phyloP scores from a whole-genome alignment of 2,113 vertebrate genomes.

The Lepisosteus osseus region DNA sequence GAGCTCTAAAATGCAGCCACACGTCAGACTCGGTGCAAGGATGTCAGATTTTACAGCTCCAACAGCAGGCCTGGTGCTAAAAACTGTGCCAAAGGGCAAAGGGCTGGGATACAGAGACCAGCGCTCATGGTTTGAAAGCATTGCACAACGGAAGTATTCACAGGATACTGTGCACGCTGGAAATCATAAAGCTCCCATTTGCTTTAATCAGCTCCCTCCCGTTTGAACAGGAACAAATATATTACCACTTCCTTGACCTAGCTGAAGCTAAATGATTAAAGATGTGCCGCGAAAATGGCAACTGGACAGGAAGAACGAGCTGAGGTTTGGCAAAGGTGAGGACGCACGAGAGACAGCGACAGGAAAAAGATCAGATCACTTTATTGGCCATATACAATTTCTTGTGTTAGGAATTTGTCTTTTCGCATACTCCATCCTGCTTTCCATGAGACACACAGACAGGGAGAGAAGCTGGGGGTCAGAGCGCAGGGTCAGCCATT shows the following conservation, averaged over 20 bases:
- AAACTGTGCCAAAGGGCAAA: neutral
- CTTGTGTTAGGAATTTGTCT: too few species aligned
- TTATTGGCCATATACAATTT: too few species aligned
- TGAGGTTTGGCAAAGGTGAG: conserved; percentile 11
- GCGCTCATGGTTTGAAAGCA: neutral
- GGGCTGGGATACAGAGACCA: neutral
- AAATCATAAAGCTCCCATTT: neutral
- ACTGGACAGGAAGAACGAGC: conserved; percentile 31
- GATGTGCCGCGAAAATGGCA: conserved; percentile 53
- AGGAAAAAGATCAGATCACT: too few species aligned
- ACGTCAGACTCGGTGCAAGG: too few species aligned
- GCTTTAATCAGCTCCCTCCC: conserved; percentile 2
- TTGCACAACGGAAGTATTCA: neutral
- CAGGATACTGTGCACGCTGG: neutral
- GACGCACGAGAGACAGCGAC: too few species aligned
- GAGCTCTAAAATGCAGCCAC: too few species aligned
- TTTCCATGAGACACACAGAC: too few species aligned
- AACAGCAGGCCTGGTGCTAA: too few species aligned
- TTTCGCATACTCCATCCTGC: too few species aligned
- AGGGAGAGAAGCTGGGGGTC: too few species aligned
- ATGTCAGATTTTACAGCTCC: too few species aligned
- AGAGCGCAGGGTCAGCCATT: too few species aligned
- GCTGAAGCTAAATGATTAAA: conserved; percentile 58
- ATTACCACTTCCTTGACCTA: conserved; percentile 30
- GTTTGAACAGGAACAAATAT: conserved; percentile 54